These are phyloP conservation scores for Prionchulus punctatus DNA, from an alignment of 2,888 invertebrate species.

Conservation along the genomic window DNA sequence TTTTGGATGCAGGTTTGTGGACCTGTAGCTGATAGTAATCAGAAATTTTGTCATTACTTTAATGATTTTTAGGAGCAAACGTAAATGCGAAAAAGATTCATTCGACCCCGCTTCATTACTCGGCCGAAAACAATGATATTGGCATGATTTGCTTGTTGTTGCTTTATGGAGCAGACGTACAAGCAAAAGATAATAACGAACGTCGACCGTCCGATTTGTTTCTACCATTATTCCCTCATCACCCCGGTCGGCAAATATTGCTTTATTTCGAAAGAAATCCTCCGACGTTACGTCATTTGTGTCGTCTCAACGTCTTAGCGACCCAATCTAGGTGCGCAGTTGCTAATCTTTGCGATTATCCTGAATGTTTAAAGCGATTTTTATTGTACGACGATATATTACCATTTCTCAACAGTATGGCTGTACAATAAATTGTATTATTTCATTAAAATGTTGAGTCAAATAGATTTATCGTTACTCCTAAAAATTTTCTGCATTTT, in stretches of 20 bases:
- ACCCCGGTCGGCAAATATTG: background rate
- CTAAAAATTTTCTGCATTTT: too few species aligned
- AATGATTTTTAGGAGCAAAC: conserved; percentile 5
- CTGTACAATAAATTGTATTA: too few species aligned
- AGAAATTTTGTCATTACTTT: background rate
- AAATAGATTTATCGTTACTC: too few species aligned
- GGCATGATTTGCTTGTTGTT: conserved; percentile 4
- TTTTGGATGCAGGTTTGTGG: conserved; percentile 7
- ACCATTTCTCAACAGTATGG: too few species aligned
- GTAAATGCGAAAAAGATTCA: conserved; percentile 10
- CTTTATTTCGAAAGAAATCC: background rate
- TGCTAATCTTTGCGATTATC: too few species aligned
- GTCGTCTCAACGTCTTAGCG: too few species aligned
- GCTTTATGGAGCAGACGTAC: conserved; percentile 6
- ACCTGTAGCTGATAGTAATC: background rate
- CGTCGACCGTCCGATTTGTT: conserved; percentile 3
- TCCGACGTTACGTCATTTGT: background rate
- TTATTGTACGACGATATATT: too few species aligned
- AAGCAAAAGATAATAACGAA: background rate
- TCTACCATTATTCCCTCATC: conserved; percentile 2
- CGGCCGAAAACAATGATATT: background rate
- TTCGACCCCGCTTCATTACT: conserved; percentile 8
- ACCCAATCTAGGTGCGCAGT: too few species aligned
- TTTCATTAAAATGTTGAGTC: too few species aligned
- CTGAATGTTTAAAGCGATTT: too few species aligned